Evolutionary conservation across 2,888 invertebrate species (phyloP).

Genomic region (Atherix ibis): DNA sequence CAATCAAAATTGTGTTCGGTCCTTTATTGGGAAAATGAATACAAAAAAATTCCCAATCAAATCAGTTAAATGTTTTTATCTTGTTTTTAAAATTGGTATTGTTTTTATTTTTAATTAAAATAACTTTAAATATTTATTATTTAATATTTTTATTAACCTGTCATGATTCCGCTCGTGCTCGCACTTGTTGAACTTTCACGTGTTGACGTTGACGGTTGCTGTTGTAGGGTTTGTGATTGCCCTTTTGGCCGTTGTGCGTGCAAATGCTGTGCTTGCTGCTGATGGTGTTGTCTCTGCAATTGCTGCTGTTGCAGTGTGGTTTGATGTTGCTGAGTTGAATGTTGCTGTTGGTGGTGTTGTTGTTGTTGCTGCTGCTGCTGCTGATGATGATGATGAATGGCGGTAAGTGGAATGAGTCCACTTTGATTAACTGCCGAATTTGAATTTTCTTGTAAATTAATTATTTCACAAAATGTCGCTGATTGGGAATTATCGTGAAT

Average conservation of each 20-base stretch:
- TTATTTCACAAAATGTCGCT: no score
- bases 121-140: no score
- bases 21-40: no score
- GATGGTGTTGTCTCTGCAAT: conserved; percentile 11
- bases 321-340: conserved; percentile 11
- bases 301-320: conserved; percentile 8
- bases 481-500: no score
- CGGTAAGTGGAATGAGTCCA: conserved; percentile 5
- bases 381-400: no score
- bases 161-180: conserved; percentile 16
- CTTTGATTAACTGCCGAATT: conserved; percentile 12
- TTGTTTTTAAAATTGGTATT: no score
- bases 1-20: no score
- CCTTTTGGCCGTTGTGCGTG: conserved; percentile 10
- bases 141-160: no score
- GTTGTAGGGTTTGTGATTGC: conserved; percentile 9
- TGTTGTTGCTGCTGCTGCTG: no score
- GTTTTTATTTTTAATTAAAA: no score
- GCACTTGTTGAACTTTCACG: conserved; percentile 12
- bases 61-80: no score
- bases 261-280: conserved; percentile 8
- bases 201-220: conserved; percentile 8
- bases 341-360: conserved; percentile 10
- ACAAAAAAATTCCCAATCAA: no score
- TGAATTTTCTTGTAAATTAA: conserved; percentile 13